These are phyloP conservation scores for Carassius carassius DNA, from an alignment of 2,113 vertebrate genomes.

Conservation along the genomic window DNA sequence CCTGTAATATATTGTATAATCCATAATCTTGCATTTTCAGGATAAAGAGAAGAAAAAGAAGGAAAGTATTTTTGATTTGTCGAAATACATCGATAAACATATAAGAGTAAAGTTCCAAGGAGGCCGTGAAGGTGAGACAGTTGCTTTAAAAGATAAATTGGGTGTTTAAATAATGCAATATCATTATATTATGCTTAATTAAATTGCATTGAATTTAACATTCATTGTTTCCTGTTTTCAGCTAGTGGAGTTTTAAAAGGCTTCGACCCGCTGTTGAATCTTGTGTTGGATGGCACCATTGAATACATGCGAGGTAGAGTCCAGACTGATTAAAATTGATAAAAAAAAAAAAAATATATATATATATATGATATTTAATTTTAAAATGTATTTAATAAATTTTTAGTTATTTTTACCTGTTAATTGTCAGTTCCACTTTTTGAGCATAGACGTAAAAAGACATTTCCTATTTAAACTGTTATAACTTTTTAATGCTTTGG, in stretches of 20 bases:
- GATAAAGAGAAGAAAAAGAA: conserved; percentile 99
- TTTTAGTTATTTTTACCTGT: no score
- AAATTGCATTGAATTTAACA: no score
- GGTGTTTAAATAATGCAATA: background rate
- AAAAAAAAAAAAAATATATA: no score
- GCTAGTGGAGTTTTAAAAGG: conserved; percentile 96
- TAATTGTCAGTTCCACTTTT: no score
- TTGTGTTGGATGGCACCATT: conserved; percentile 95
- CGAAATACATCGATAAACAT: conserved; percentile 96
- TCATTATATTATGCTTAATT: no score
- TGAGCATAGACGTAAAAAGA: no score
- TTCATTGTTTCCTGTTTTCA: conserved; percentile 58
- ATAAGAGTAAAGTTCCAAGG: conserved; percentile 98
- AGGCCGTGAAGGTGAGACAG: conserved; percentile 86
- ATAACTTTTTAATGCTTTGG: no score
- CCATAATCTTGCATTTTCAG: conserved; percentile 63
- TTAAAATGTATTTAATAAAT: no score
- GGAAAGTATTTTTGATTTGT: conserved; percentile 95
- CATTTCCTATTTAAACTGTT: no score
- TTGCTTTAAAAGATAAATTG: background rate
- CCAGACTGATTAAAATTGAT: no score
- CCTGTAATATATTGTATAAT: background rate
- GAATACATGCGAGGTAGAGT: conserved; percentile 94
- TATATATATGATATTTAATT: no score
- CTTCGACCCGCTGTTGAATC: conserved; percentile 94